Conservation (phyloP, 2,113 vertebrate genomes). For the Rafetus swinhoei region DNA sequence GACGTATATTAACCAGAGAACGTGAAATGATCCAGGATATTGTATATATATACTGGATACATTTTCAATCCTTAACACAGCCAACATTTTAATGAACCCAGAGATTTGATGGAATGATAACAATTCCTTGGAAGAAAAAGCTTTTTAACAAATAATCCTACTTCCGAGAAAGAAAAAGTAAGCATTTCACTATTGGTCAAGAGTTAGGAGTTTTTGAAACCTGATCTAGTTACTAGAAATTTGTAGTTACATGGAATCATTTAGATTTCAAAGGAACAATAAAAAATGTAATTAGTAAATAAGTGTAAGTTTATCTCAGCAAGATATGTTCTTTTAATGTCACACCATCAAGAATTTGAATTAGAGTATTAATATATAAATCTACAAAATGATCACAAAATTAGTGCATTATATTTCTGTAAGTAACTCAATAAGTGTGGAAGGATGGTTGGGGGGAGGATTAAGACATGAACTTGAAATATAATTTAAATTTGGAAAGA, state of each 20-base stretch:
- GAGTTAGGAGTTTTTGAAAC: background rate
- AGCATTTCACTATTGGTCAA: background rate
- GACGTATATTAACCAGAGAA: background rate
- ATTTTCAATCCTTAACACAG: background rate
- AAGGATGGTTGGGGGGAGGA: background rate
- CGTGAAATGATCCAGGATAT: background rate
- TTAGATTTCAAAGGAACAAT: background rate
- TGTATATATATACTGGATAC: background rate
- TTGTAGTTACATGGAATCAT: background rate
- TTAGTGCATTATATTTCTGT: background rate
- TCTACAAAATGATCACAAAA: background rate
- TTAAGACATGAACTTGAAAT: background rate
- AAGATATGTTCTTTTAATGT: background rate
- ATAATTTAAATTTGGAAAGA: background rate
- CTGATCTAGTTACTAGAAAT: background rate
- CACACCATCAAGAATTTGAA: background rate
- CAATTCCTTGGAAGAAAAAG: background rate
- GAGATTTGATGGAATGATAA: background rate
- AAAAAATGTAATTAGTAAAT: background rate
- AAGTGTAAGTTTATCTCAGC: background rate
- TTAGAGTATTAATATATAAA: background rate
- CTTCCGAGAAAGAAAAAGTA: background rate
- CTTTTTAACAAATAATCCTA: background rate
- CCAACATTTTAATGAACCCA: background rate
- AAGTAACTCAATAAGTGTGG: background rate